phyloP scores from a whole-genome alignment of 2,888 invertebrate species.

The Conchocele bisecta region DNA sequence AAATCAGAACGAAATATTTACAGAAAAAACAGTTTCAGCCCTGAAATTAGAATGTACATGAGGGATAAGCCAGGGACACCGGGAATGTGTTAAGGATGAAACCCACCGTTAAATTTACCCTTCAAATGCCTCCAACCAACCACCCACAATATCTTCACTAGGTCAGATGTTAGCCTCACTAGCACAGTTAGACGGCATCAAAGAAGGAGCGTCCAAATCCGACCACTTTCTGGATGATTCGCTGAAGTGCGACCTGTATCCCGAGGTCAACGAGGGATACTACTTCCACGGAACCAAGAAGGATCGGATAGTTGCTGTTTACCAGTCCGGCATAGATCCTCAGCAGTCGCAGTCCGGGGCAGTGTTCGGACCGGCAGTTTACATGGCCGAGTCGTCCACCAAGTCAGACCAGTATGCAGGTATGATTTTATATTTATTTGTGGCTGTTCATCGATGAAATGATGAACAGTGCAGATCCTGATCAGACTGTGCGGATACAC shows the following conservation, averaged over 20 bases:
- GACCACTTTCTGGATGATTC: slow-evolving; percentile 11
- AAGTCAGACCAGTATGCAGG: slow-evolving; percentile 73
- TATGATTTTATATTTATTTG: slow-evolving; percentile 15
- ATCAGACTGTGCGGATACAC: too few relatives aligned
- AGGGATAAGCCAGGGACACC: too few relatives aligned
- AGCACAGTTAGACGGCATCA: neutral
- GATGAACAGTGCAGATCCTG: too few relatives aligned
- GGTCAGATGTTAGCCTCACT: slow-evolving; percentile 29
- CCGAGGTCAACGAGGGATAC: slow-evolving; percentile 66
- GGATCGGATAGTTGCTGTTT: slow-evolving; percentile 38
- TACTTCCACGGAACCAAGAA: slow-evolving; percentile 67
- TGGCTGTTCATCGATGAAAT: too few relatives aligned
- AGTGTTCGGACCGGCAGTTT: slow-evolving; percentile 63
- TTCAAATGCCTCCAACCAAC: too few relatives aligned
- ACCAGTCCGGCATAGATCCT: slow-evolving; percentile 59
- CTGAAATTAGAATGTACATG: too few relatives aligned
- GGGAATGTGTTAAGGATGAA: too few relatives aligned
- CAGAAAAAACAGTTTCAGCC: too few relatives aligned
- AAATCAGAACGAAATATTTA: too few relatives aligned
- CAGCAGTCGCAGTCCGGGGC: slow-evolving; percentile 49
- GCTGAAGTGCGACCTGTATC: slow-evolving; percentile 31
- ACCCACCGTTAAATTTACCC: neutral
- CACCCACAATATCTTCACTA: neutral
- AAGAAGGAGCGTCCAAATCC: slow-evolving; percentile 25
- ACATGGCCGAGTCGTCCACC: slow-evolving; percentile 68